Base-by-base conservation (phyloP, 2,113 vertebrate genomes). In the Eulemur macaco region DNA sequence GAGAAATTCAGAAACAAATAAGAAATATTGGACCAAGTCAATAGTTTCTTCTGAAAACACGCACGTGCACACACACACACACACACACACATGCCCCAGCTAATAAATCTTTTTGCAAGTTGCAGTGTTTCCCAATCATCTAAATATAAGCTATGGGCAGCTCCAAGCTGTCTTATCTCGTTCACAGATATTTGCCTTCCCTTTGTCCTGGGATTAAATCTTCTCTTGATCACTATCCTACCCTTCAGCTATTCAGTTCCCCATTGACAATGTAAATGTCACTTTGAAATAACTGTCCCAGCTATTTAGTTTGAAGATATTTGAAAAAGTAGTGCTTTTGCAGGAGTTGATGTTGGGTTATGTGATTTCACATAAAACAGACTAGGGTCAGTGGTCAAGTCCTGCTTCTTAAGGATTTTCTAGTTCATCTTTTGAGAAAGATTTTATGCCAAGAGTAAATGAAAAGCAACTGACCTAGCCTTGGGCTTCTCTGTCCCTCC, bases 191-290 rank as follows among this genome's bases (percentile, higher is more conserved):
- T 23, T 86, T 97, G 74, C 54, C 93, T 96, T 86, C 58, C 81
- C 85, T 89, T 80, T 66, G 89, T 94, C 39, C 93, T 76, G 80
- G 83, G 86, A 97, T 93, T 97, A 91, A 97, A 95, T 95, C 89
- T 94, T 86, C 89, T 87, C 86, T 97, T 80, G 86, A 95, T 96
- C 77, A 45, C 69, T 87, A 56, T 97, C 74, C 96, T 91, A 87
- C 89, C 95, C 93, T 91, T 95, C 80, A 96, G 91, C 86, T 86
- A 95, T 89, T 95, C 56, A 86, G 85, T 74, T 94, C 56, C 96
- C 89, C 54, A 52, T 50, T 84, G 89, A 94, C 86, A 85, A 60
- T 93, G 52, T 89, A 97, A 96, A 96, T 97, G 96, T 95, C 96
- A 95, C 68, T 80, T 96, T 97, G 95, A 96, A 97, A 95, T 86